Conservation (phyloP, 2,888 invertebrate genomes). For the Lamproptera curius region DNA sequence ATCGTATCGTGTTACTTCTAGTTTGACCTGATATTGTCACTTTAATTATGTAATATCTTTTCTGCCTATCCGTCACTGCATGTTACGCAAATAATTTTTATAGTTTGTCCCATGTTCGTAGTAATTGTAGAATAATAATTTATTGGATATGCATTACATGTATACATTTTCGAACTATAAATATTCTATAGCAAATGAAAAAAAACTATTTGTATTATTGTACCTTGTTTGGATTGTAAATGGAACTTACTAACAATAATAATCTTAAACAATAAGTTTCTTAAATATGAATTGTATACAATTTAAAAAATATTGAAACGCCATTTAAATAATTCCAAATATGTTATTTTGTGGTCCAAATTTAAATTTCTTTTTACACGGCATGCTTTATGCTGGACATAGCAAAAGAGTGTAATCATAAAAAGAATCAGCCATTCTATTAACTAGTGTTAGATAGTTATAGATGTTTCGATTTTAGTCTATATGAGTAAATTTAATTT, state of each 20-base stretch:
- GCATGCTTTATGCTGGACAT: conserved; percentile 60
- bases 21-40: neutral
- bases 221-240: too few relatives aligned
- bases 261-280: too few relatives aligned
- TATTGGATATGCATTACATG: too few relatives aligned
- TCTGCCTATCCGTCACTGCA: neutral
- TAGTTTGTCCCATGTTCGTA: too few relatives aligned
- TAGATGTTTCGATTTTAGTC: neutral
- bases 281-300: too few relatives aligned
- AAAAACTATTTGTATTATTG: too few relatives aligned
- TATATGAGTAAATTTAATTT: conserved; percentile 2
- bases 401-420: conserved; percentile 35
- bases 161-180: too few relatives aligned
- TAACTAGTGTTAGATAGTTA: neutral
- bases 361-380: conserved; percentile 35
- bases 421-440: neutral
- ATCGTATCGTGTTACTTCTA: neutral
- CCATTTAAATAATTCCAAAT: neutral
- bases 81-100: too few relatives aligned
- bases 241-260: too few relatives aligned
- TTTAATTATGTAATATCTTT: neutral
- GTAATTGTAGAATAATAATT: too few relatives aligned
- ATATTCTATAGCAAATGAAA: neutral
- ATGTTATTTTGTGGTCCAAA: neutral
- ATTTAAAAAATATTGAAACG: too few relatives aligned